Evolutionary conservation across 2,797 vertebrate species (phyloP).

Genomic region (Thalassophryne amazonica): DNA sequence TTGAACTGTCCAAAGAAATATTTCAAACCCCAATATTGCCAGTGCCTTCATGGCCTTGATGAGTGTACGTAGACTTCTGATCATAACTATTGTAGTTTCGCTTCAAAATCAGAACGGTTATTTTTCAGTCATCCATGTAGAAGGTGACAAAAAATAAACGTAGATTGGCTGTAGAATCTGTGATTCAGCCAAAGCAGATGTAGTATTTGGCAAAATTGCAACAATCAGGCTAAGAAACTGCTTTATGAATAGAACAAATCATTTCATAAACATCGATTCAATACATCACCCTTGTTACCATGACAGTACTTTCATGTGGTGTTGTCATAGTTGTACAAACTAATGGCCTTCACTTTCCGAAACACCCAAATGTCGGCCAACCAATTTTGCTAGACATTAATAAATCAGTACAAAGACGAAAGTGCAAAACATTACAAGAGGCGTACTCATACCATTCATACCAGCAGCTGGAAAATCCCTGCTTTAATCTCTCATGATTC

Average conservation of each 20-base stretch:
- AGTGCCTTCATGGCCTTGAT: too few relatives aligned
- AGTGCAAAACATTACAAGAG: conserved; percentile 1
- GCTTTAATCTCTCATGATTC: conserved; percentile 1
- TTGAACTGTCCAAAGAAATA: too few relatives aligned
- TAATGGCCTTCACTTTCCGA: conserved; percentile 7
- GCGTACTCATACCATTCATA: conserved; percentile 1
- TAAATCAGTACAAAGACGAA: background rate
- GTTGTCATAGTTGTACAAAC: conserved; percentile 10
- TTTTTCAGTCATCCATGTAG: conserved; percentile 12
- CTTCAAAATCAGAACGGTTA: too few relatives aligned
- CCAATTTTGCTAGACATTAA: background rate
- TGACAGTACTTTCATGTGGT: conserved; percentile 16
- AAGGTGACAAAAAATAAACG: conserved; percentile 30
- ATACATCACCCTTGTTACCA: conserved; percentile 19
- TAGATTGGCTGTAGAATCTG: too few relatives aligned
- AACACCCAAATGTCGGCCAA: conserved; percentile 9
- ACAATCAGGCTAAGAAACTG: conserved; percentile 16
- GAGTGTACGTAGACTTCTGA: too few relatives aligned
- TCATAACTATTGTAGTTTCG: too few relatives aligned
- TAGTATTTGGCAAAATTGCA: conserved; percentile 23
- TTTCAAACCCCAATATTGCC: too few relatives aligned
- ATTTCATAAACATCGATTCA: conserved; percentile 39
- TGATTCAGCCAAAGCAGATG: too few relatives aligned
- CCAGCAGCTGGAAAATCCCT: background rate
- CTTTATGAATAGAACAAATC: conserved; percentile 30